Evolutionary conservation across 2,888 invertebrate species (phyloP).

Genomic region (Minunthozetes semirufus): DNA sequence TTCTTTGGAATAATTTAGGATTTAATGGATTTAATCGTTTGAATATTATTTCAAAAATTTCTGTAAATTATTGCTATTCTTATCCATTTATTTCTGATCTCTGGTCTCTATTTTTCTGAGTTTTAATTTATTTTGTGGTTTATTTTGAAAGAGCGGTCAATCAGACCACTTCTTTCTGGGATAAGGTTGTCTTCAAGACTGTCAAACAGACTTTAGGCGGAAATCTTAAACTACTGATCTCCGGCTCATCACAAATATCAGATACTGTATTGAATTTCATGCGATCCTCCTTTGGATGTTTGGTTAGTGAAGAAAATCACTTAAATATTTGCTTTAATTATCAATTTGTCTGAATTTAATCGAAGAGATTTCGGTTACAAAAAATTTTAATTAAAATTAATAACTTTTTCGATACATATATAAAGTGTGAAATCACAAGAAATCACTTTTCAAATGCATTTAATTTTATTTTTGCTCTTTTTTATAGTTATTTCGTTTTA

Average conservation of each 20-base stretch:
- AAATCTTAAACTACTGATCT: conserved; percentile 77
- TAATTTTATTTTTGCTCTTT: too few relatives aligned
- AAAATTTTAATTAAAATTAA: neutral
- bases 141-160: conserved; percentile 14
- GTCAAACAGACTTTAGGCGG: conserved; percentile 91
- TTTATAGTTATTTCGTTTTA: too few relatives aligned
- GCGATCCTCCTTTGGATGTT: conserved; percentile 83
- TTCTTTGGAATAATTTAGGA: neutral
- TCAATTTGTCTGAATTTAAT: neutral
- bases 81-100: neutral
- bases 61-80: neutral
- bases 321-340: too few relatives aligned
- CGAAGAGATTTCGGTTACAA: neutral
- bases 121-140: neutral
- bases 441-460: neutral
- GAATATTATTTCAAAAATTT: neutral
- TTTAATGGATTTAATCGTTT: neutral
- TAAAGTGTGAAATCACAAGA: neutral
- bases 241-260: conserved; percentile 89
- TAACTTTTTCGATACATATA: too few relatives aligned
- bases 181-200: conserved; percentile 44
- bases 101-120: neutral
- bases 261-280: conserved; percentile 88
- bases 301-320: conserved; percentile 47
- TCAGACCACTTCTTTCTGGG: conserved; percentile 39